Base-by-base conservation (phyloP, 2,888 invertebrate species). In the Acheta domesticus region DNA sequence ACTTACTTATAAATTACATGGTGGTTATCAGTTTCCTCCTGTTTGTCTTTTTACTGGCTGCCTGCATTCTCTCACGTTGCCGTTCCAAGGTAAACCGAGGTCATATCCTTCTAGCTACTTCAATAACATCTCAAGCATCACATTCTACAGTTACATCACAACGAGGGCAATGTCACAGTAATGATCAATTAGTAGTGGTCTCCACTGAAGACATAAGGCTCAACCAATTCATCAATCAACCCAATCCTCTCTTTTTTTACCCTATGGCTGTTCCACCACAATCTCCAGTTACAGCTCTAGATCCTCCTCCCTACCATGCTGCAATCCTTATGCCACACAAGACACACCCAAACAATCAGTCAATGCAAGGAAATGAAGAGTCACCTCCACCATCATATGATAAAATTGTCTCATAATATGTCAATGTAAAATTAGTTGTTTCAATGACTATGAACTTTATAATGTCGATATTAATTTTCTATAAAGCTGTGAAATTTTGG, bases 251-350 rank as follows among this genome's bases (percentile, higher is more conserved):
- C 36, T 36, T 36, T 36, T 36, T 36, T 36, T 74, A 74, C 49
- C 16, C 77, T 48, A 50, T 79, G 14, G 83, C 81, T 74, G 82
- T 79, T 20, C 79, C 80, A 48, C 79, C 82, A 23, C 80, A 81
- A 49, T 74, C 82, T 48, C 83, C 81, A 78, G 79, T 84, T 21
- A 83, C 86, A 79, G 84, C 86, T 77, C 87, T 79, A 16, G 81
- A 89, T 12, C 92, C 94, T 23, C 94, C 94, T n/a, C 94, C 94
- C 12, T 94, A 94, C 89, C 94, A 94, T 88, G 93, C 94, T 87
- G 94, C 94, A 74, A 93, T 94, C 84, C 88, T 94, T 83, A 90
- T 94, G 85, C 93, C 93, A 79, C 90, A 90, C 78, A 83, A 83
- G 73, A 85, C 84, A 14, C 85, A 85, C 49, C 83, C 83, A 36